These are phyloP conservation scores for Sitta carolinensis DNA, from an alignment of 2,797 vertebrate species.

Conservation along the genomic window DNA sequence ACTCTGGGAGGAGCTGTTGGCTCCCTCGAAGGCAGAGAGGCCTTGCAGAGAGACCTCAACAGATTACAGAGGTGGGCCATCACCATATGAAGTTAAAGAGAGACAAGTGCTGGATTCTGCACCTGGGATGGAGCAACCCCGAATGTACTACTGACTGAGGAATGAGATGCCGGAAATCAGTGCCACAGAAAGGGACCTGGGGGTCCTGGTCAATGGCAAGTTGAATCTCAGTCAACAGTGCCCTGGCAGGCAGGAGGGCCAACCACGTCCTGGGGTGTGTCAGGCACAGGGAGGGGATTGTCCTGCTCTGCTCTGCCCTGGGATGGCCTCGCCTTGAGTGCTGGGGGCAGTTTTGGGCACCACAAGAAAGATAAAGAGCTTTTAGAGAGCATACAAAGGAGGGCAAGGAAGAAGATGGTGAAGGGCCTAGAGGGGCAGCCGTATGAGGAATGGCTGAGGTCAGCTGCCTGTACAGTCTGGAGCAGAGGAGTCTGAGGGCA, in stretches of 20 bases:
- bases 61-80: neutral
- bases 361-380: neutral
- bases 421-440: neutral
- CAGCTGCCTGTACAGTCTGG: neutral
- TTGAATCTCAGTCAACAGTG: neutral
- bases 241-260: neutral
- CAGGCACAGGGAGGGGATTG: neutral
- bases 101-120: neutral
- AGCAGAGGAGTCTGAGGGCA: neutral
- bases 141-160: neutral
- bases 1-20: neutral
- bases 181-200: fast-evolving
- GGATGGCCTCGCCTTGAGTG: fast-evolving
- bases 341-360: neutral
- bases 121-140: neutral
- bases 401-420: neutral
- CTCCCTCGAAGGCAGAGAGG: fast-evolving
- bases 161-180: neutral
- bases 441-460: neutral
- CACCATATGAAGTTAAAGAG: neutral
- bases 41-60: too few species aligned
- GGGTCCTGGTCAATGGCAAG: fast-evolving
- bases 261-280: fast-evolving
- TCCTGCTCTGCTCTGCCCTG: fast-evolving
- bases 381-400: neutral